These are phyloP conservation scores for Dicyrtomina minuta DNA, from an alignment of 2,888 invertebrate species.

Conservation along the genomic window DNA sequence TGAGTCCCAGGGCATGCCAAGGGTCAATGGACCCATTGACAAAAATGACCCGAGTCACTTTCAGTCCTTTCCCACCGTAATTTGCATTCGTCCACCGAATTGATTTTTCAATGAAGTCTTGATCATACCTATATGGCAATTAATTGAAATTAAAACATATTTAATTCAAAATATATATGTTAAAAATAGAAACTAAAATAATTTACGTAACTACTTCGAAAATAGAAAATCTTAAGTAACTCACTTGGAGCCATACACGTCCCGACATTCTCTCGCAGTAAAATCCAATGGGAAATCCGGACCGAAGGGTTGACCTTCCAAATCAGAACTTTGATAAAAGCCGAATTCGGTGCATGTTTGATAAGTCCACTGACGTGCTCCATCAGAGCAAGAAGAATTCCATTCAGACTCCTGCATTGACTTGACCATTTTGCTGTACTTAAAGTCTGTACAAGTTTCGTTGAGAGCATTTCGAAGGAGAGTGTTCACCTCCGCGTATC, in stretches of 20 bases:
- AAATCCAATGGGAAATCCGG: constrained; percentile 73
- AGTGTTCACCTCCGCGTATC: constrained; percentile 72
- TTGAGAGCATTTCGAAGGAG: constrained; percentile 67
- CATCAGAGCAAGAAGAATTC: constrained; percentile 66
- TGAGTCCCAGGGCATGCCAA: constrained; percentile 60
- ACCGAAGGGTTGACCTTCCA: constrained; percentile 67
- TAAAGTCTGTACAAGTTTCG: constrained; percentile 79
- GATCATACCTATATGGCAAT: constrained; percentile 53
- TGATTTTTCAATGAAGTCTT: constrained; percentile 55
- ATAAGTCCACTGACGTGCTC: constrained; percentile 56
- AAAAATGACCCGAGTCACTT: constrained; percentile 57
- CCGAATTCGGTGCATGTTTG: constrained; percentile 91
- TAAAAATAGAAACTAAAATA: background rate
- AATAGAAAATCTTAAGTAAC: constrained; percentile 44
- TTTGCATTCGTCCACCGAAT: constrained; percentile 58
- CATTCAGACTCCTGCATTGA: constrained; percentile 69
- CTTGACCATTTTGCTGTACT: constrained; percentile 73
- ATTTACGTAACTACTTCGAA: too few relatives aligned
- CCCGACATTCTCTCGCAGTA: constrained; percentile 77
- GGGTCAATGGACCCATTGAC: constrained; percentile 61
- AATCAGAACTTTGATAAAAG: constrained; percentile 84
- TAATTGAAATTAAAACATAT: too few relatives aligned
- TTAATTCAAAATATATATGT: constrained; percentile 4
- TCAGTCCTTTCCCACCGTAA: constrained; percentile 58
- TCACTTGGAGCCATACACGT: constrained; percentile 68